phyloP scores from a whole-genome alignment of 2,797 vertebrate species.

The Notolepis coatsorum region DNA sequence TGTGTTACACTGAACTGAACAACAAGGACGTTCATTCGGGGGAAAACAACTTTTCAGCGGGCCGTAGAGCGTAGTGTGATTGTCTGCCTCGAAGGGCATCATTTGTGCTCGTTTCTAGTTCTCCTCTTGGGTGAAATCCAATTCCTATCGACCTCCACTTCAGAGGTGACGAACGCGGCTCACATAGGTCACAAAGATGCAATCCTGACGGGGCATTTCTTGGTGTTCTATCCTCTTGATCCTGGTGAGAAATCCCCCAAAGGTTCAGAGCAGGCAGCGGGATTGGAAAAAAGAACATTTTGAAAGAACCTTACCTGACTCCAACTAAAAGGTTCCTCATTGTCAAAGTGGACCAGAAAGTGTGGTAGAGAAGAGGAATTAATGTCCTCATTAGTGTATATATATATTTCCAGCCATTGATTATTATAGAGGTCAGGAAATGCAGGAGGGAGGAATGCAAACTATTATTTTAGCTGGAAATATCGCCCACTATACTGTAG shows the following conservation, averaged over 20 bases:
- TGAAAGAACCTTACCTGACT: constrained; percentile 1
- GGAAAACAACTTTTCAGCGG: constrained; percentile 29
- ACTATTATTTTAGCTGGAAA: no score
- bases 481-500: no score
- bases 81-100: constrained; percentile 44
- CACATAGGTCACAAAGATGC: constrained; percentile 27
- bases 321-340: no score
- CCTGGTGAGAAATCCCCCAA: constrained; percentile 5
- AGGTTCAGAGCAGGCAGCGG: constrained; percentile 3
- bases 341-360: no score
- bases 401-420: no score
- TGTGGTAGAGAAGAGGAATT: no score
- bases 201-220: constrained; percentile 29
- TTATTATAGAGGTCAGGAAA: no score
- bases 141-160: constrained; percentile 25
- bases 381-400: no score
- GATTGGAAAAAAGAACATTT: constrained; percentile 15
- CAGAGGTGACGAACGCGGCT: constrained; percentile 46
- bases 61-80: constrained; percentile 51
- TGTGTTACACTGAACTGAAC: constrained; percentile 42
- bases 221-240: constrained; percentile 6
- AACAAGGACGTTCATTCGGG: constrained; percentile 29
- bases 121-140: constrained; percentile 48
- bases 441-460: no score
- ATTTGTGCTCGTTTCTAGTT: constrained; percentile 42